A percentile compares a stretch with the other conserved stretches of the same genome.
Conservation (phyloP, 1,140 invertebrate species). For the Eueides isabella region DNA sequence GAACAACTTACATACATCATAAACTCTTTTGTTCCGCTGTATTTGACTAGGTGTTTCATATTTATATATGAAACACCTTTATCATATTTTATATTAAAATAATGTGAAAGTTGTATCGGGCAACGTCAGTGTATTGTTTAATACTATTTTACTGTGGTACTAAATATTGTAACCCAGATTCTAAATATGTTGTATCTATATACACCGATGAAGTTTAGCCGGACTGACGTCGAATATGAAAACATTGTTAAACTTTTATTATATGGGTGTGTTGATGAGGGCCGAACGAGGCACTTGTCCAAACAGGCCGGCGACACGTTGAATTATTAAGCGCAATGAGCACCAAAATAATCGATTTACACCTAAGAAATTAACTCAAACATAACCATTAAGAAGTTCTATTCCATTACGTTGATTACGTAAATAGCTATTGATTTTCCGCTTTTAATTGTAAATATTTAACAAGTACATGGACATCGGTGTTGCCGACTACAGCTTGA, state of each 20-base stretch:
- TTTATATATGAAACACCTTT: no score
- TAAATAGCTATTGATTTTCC: conserved; percentile 20
- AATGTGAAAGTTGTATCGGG: conserved; percentile 36
- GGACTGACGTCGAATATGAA: conserved; percentile 69
- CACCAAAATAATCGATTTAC: conserved; percentile 75
- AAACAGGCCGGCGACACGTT: conserved; percentile 69
- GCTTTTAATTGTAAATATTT: conserved; percentile 10
- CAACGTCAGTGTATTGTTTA: conserved; percentile 43
- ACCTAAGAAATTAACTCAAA: conserved; percentile 49
- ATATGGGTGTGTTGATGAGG: conserved; percentile 74
- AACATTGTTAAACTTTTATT: conserved; percentile 81
- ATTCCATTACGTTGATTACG: conserved; percentile 4
- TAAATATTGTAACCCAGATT: conserved; percentile 61
- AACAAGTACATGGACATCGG: neutral
- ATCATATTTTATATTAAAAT: conserved; percentile 19
- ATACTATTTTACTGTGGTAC: conserved; percentile 38
- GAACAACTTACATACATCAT: neutral
- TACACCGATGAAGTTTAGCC: conserved; percentile 53
- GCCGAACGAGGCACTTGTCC: conserved; percentile 75
- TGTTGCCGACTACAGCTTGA: neutral
- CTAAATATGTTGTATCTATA: conserved; percentile 57
- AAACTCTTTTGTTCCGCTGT: conserved; percentile 23
- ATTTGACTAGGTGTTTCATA: conserved; percentile 44
- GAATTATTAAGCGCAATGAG: conserved; percentile 72
- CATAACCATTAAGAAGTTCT: conserved; percentile 10